Conservation (phyloP, 1,140 invertebrate genomes). For the Drosophila biarmipes region DNA sequence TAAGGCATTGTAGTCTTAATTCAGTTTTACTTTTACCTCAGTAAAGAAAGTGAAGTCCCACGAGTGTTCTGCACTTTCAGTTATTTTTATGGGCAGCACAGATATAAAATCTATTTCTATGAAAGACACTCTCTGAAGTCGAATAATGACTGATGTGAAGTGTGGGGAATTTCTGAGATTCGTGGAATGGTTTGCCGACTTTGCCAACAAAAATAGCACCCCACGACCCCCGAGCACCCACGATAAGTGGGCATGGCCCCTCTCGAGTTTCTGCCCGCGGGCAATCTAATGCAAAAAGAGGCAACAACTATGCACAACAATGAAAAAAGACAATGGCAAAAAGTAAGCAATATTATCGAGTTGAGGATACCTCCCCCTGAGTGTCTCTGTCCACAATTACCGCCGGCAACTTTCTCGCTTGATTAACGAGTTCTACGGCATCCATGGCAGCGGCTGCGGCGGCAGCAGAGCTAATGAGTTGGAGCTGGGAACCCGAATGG, state of each 20-base stretch:
- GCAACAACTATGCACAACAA: slow-evolving; percentile 9
- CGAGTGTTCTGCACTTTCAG: too few relatives aligned
- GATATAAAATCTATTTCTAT: neutral
- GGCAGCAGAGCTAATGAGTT: slow-evolving; percentile 60
- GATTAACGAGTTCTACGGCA: slow-evolving; percentile 80
- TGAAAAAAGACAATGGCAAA: slow-evolving; percentile 22
- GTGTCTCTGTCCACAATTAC: slow-evolving; percentile 33
- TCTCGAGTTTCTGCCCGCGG: slow-evolving; percentile 18
- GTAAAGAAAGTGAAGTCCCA: too few relatives aligned
- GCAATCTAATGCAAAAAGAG: slow-evolving; percentile 47
- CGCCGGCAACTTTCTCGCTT: slow-evolving; percentile 73
- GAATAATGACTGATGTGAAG: neutral
- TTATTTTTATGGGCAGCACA: too few relatives aligned
- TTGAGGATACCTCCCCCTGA: slow-evolving; percentile 15
- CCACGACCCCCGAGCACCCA: neutral
- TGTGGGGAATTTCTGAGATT: neutral
- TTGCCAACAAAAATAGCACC: neutral
- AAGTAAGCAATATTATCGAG: slow-evolving; percentile 33
- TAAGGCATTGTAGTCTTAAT: too few relatives aligned
- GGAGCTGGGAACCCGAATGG: slow-evolving; percentile 42
- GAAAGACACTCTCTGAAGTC: neutral
- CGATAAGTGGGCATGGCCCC: slow-evolving; percentile 15
- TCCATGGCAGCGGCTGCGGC: slow-evolving; percentile 44
- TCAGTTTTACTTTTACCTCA: too few relatives aligned
- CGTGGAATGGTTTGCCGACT: neutral